phyloP scores from a whole-genome alignment of 2,888 invertebrate genomes.

The Saturnia pavonia region DNA sequence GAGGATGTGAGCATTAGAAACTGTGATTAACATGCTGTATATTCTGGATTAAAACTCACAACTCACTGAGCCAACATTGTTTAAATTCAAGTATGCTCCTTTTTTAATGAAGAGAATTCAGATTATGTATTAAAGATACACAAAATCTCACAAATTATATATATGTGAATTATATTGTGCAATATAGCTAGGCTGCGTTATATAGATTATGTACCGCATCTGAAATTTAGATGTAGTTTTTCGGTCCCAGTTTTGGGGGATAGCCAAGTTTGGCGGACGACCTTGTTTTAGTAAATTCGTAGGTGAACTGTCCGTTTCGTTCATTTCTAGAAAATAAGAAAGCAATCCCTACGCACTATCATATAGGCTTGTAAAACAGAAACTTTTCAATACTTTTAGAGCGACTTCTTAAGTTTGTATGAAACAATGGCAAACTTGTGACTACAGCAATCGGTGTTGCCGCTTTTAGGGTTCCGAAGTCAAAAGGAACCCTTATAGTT shows the following conservation, averaged over 20 bases:
- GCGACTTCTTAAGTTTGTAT: neutral
- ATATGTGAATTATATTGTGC: neutral
- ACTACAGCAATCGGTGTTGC: neutral
- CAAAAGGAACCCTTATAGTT: too few species aligned
- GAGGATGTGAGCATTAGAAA: neutral
- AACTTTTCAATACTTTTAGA: neutral
- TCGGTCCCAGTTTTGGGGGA: constrained; percentile 51
- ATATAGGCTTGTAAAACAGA: neutral
- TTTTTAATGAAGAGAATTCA: neutral
- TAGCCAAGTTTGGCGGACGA: constrained; percentile 44
- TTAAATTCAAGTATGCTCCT: neutral
- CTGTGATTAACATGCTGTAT: neutral
- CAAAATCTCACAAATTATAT: neutral
- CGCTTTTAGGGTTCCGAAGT: too few species aligned
- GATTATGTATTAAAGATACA: neutral
- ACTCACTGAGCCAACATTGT: neutral
- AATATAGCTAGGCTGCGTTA: neutral
- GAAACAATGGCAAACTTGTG: neutral
- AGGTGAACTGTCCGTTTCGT: neutral
- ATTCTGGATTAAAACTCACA: too few species aligned
- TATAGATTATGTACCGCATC: constrained; percentile 36
- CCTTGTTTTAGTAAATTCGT: constrained; percentile 2
- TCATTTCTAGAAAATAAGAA: neutral
- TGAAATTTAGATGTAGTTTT: constrained; percentile 66
- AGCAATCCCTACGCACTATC: neutral